These are phyloP conservation scores for Phataginus tetradactyla DNA, from an alignment of 2,797 vertebrate genomes.

Conservation along the genomic window DNA sequence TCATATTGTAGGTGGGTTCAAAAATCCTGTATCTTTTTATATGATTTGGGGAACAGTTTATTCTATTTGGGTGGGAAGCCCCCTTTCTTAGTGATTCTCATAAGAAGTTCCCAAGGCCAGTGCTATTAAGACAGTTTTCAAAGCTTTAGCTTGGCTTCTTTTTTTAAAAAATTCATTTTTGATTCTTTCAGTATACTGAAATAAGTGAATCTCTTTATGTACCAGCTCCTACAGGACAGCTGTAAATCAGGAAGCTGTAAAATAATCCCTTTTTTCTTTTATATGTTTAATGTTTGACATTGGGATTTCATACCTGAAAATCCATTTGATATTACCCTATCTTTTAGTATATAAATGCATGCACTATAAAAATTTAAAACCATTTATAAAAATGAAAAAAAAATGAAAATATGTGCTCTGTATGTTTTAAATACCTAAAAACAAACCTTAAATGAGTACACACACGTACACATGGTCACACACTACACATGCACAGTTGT, in stretches of 20 bases:
- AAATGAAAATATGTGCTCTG: not conserved
- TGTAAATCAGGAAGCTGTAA: not conserved
- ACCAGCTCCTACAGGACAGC: not conserved
- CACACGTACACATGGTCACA: not conserved
- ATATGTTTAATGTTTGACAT: not conserved
- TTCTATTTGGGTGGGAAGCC: not conserved
- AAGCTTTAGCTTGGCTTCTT: not conserved
- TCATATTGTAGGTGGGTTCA: not conserved
- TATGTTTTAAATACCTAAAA: not conserved
- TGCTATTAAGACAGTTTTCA: not conserved
- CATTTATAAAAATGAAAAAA: not conserved
- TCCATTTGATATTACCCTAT: not conserved
- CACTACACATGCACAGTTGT: not conserved
- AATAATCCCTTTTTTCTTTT: not conserved
- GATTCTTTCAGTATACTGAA: not conserved
- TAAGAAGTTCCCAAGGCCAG: not conserved
- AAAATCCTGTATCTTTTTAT: not conserved
- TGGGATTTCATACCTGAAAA: conserved; percentile 9
- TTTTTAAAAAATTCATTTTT: not conserved
- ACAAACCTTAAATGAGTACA: not conserved
- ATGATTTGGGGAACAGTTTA: not conserved
- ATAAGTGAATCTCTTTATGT: not conserved
- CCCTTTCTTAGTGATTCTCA: not conserved
- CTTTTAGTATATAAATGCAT: not conserved
- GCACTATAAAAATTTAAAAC: not conserved